phyloP scores from a whole-genome alignment of 92 coral and sea anemone species.

The Heliopora coerulea region DNA sequence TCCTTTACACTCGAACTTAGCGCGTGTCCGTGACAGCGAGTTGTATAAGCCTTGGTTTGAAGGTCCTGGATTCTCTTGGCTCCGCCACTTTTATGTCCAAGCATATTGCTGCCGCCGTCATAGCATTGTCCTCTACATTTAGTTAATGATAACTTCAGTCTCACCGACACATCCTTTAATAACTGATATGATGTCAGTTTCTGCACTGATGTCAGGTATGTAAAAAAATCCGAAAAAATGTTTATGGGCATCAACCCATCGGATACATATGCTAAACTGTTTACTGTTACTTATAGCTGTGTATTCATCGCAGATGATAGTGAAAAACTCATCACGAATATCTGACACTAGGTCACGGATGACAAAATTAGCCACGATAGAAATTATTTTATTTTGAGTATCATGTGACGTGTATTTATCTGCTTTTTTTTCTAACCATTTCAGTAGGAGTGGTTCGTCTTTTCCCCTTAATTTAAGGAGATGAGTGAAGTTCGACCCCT shows the following conservation, averaged over 20 bases:
- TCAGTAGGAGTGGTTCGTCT: conserved; percentile 51
- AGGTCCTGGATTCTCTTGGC: conserved; percentile 59
- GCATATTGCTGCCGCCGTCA: conserved; percentile 75
- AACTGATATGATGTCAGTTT: no score
- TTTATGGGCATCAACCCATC: no score
- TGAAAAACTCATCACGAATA: conserved; percentile 46
- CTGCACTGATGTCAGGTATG: conserved; percentile 17
- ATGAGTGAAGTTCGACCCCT: conserved; percentile 58
- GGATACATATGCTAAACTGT: conserved; percentile 58
- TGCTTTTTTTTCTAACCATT: no score
- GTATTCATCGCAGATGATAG: conserved; percentile 64
- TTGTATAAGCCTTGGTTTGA: no score
- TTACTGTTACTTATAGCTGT: conserved; percentile 60
- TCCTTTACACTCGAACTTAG: conserved; percentile 65
- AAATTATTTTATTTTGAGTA: conserved; percentile 55
- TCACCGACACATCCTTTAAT: conserved; percentile 17
- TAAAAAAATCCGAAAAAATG: conserved; percentile 23
- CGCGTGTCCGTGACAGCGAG: conserved; percentile 68
- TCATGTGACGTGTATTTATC: conserved; percentile 48
- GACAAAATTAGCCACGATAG: conserved; percentile 46
- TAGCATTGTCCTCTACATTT: conserved; percentile 67
- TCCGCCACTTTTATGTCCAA: conserved; percentile 59
- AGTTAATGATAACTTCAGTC: conserved; percentile 52
- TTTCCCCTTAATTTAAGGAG: conserved; percentile 58
- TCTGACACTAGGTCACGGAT: no score